Conservation (phyloP, 2,888 invertebrate species). For the Ferrisia virgata region DNA sequence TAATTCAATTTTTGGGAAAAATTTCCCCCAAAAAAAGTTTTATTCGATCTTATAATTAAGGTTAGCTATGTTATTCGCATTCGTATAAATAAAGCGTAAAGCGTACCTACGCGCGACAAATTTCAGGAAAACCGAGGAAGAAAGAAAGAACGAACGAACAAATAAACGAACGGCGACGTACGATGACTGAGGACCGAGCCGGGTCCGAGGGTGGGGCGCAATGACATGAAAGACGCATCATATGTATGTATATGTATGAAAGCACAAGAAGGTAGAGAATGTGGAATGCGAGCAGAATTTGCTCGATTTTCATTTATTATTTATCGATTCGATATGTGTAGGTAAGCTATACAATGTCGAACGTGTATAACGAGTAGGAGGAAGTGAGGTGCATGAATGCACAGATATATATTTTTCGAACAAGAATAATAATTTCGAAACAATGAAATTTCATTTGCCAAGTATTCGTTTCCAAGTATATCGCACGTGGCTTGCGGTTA, state of each 20-base stretch:
- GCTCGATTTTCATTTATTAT: constrained; percentile 8
- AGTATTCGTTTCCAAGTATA: too few species aligned
- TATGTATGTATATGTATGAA: neutral
- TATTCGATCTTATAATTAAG: too few species aligned
- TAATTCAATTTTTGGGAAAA: too few species aligned
- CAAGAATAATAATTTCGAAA: neutral
- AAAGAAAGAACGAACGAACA: neutral
- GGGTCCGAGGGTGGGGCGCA: neutral
- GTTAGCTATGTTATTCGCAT: too few species aligned
- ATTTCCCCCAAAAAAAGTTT: too few species aligned
- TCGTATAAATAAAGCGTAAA: too few species aligned
- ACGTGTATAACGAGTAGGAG: too few species aligned
- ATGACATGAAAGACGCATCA: too few species aligned
- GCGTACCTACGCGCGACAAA: neutral
- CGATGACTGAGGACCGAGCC: neutral
- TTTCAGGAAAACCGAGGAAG: neutral
- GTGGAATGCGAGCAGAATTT: neutral
- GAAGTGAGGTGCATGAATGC: too few species aligned
- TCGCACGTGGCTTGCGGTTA: too few species aligned
- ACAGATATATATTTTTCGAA: too few species aligned
- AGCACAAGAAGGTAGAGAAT: neutral
- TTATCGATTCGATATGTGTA: neutral
- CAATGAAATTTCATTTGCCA: neutral
- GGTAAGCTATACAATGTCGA: neutral
- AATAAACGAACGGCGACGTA: too few species aligned